A percentile compares a stretch with the other conserved stretches of the same genome.
phyloP scores from a whole-genome alignment of 2,888 invertebrate genomes.

The Cheilosia soror region DNA sequence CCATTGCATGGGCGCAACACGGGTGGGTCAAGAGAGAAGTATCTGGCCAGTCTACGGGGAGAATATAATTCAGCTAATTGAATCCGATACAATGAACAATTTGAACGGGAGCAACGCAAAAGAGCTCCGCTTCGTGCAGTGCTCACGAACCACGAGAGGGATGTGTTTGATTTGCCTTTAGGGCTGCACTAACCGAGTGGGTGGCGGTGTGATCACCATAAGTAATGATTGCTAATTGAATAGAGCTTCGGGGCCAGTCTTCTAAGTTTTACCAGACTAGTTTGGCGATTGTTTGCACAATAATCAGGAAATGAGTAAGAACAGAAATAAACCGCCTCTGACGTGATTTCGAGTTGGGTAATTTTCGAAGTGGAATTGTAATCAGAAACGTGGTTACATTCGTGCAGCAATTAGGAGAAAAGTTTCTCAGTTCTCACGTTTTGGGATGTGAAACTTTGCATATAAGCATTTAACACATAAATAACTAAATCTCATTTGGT shows the following conservation, averaged over 20 bases:
- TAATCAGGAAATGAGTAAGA: constrained; percentile 7
- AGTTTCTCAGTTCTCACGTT: constrained; percentile 48
- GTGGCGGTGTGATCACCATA: constrained; percentile 62
- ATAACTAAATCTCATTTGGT: background rate
- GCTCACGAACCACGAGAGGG: constrained; percentile 7
- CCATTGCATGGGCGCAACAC: constrained; percentile 47
- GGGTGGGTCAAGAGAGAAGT: constrained; percentile 19
- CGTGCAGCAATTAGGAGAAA: constrained; percentile 7
- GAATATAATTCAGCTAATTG: constrained; percentile 71
- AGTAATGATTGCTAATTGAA: constrained; percentile 66
- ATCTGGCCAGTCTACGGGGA: constrained; percentile 51
- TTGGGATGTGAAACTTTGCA: background rate
- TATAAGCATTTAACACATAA: background rate
- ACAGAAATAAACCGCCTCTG: background rate
- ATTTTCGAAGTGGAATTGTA: constrained; percentile 9
- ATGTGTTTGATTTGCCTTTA: constrained; percentile 57
- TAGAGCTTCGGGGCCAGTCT: constrained; percentile 35
- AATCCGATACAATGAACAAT: constrained; percentile 60
- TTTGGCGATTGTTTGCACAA: constrained; percentile 28
- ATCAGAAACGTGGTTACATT: constrained; percentile 10
- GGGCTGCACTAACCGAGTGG: constrained; percentile 9
- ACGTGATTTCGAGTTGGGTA: constrained; percentile 27
- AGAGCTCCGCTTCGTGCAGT: constrained; percentile 16
- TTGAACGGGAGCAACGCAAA: constrained; percentile 57
- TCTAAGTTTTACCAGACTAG: constrained; percentile 30